Base-by-base conservation (phyloP, 2,113 vertebrate genomes). In the Hippocampus comes region DNA sequence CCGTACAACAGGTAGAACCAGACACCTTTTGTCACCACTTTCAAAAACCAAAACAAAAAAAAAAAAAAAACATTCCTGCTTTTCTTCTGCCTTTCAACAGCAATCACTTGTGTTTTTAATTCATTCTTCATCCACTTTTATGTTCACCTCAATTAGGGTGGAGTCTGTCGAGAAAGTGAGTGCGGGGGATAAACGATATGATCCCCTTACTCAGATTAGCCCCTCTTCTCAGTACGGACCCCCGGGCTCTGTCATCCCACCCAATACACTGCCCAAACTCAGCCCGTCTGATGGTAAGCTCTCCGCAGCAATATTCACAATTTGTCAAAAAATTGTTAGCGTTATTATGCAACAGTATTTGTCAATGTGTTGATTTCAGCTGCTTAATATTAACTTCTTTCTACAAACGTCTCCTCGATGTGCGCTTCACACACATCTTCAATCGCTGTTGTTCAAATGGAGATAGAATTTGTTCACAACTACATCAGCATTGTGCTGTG, bases 121-220 rank as follows among this genome's bases (percentile, higher is more conserved):
- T 30, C 56, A 49, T 23, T 63, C 61, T 21, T 67, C n/a, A 41
- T 38, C 34, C 2, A 60, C 61, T 21, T 73, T 48, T 68, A 25
- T 83, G 9, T 67, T 15, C 34, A 3, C 55, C n/a, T 46, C 12
- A 42, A 73, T 59, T 73, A 93, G 97, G 93, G 93, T 93, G 2
- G 97, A 99, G 64, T 80, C 92, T 10, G 48, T 89, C 67, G 95
- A 98, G 65, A 95, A 95, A 78, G 83, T 94, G n/a, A 94, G 93
- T 73, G 91, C 90, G 41, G 92, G 90, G 64, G 97, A 99, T 67
- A 98, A 97, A 73, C 92, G 94, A 81, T 97, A 94, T 15, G 96
- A 98, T 34, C 88, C 93, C 0, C 38, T 92, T 59, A 88, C 93
- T 72, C 92, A 91, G 69, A 91, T 95, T 71, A 94, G 93, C 43